phyloP scores from a whole-genome alignment of 2,888 invertebrate genomes.

The Melitaea athalia region DNA sequence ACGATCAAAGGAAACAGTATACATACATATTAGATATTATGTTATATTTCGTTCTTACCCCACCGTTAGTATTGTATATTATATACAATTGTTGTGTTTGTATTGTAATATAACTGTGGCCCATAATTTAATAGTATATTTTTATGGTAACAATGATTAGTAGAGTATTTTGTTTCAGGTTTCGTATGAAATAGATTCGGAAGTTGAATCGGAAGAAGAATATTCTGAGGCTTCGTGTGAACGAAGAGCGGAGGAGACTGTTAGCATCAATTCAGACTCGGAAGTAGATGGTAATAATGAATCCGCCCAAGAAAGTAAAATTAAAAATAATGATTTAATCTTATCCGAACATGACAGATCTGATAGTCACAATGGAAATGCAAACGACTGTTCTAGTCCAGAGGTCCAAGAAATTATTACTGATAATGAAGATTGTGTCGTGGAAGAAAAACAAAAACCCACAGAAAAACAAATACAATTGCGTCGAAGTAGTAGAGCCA shows the following conservation, averaged over 20 bases:
- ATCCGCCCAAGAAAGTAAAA: conserved; percentile 51
- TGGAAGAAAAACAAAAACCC: conserved; percentile 52
- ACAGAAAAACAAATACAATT: conserved; percentile 50
- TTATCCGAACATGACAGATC: conserved; percentile 53
- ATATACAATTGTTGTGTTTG: too few relatives aligned
- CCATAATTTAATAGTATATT: too few relatives aligned
- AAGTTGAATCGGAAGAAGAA: conserved; percentile 40
- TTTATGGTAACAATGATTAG: too few relatives aligned
- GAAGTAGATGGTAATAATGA: conserved; percentile 58
- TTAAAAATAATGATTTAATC: conserved; percentile 53
- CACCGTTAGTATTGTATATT: too few relatives aligned
- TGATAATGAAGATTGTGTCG: conserved; percentile 75
- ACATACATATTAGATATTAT: too few relatives aligned
- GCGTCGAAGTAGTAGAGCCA: conserved; percentile 66
- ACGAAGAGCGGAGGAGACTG: conserved; percentile 59
- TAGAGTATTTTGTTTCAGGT: conserved; percentile 45
- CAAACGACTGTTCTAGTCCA: conserved; percentile 49
- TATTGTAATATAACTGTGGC: too few relatives aligned
- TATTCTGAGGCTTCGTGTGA: conserved; percentile 47
- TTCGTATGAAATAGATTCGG: conserved; percentile 55
- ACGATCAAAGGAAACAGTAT: too few relatives aligned
- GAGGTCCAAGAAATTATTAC: conserved; percentile 71
- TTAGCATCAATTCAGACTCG: conserved; percentile 68
- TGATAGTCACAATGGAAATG: conserved; percentile 54
- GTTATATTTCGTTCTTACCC: too few relatives aligned